Conservation (phyloP, 2,797 vertebrate genomes). For the Chelidonichthys spinosus region DNA sequence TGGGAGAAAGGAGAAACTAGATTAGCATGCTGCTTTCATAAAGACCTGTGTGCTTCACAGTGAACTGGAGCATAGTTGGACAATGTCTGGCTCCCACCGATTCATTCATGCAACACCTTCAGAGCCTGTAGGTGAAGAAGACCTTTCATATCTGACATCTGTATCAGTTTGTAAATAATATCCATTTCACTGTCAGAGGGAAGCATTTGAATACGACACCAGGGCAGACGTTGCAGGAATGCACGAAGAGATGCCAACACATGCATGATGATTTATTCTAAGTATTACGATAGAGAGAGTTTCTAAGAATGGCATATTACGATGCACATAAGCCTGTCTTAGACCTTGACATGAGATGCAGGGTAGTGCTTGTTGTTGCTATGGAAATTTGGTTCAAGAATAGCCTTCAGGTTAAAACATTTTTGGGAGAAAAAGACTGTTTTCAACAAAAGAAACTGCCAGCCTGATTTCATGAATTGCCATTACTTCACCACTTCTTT, state of each 20-base stretch:
- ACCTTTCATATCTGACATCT: constrained; percentile 61
- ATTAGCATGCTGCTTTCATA: constrained; percentile 64
- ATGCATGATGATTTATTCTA: constrained; percentile 60
- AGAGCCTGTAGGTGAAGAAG: constrained; percentile 45
- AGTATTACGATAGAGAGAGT: constrained; percentile 48
- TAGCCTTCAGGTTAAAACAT: constrained; percentile 20
- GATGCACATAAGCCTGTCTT: constrained; percentile 40
- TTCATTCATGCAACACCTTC: constrained; percentile 47
- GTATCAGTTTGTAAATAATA: constrained; percentile 68
- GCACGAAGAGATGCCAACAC: constrained; percentile 51
- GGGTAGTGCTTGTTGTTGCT: constrained; percentile 58
- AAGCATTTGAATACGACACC: constrained; percentile 58
- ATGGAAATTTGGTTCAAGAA: constrained; percentile 60
- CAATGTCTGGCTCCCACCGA: constrained; percentile 30
- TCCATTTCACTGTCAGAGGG: constrained; percentile 44
- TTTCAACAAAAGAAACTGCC: constrained; percentile 16
- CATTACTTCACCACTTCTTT: not conserved
- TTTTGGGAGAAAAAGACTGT: constrained; percentile 11
- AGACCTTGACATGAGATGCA: constrained; percentile 38
- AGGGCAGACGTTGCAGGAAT: constrained; percentile 56
- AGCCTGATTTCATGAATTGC: constrained; percentile 2
- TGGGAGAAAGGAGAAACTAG: constrained; percentile 41
- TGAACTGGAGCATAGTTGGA: constrained; percentile 35
- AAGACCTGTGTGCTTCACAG: constrained; percentile 45
- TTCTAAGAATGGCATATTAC: constrained; percentile 61